These are phyloP conservation scores for Gulo gulo DNA, from an alignment of 2,113 vertebrate species.

Conservation along the genomic window DNA sequence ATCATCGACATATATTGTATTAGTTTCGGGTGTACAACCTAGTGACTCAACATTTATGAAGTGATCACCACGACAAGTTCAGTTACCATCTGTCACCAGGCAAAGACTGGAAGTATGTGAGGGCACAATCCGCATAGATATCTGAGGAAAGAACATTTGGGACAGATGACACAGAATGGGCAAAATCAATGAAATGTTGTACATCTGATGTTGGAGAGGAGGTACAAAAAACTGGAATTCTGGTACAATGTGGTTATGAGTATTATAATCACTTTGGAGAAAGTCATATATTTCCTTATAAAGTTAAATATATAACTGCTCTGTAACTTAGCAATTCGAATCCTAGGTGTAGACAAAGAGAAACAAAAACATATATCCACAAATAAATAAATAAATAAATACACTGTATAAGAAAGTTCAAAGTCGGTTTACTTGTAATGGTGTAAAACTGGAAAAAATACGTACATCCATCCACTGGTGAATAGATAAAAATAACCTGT, in stretches of 20 bases:
- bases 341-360: background rate
- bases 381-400: background rate
- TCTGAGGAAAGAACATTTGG: background rate
- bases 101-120: background rate
- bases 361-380: background rate
- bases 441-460: background rate
- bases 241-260: background rate
- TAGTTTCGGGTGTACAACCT: background rate
- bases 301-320: background rate
- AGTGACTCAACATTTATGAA: background rate
- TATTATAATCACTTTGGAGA: background rate
- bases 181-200: background rate
- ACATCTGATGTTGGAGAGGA: background rate
- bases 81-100: background rate
- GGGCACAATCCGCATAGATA: background rate
- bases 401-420: background rate
- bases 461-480: background rate
- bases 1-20: background rate
- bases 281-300: background rate
- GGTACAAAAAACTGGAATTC: background rate
- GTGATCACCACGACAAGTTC: background rate
- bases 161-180: background rate
- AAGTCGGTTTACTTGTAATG: background rate
- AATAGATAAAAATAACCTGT: background rate
- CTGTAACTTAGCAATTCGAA: background rate